Conservation (phyloP, 2,888 invertebrate genomes). For the Bimastos eiseni region DNA sequence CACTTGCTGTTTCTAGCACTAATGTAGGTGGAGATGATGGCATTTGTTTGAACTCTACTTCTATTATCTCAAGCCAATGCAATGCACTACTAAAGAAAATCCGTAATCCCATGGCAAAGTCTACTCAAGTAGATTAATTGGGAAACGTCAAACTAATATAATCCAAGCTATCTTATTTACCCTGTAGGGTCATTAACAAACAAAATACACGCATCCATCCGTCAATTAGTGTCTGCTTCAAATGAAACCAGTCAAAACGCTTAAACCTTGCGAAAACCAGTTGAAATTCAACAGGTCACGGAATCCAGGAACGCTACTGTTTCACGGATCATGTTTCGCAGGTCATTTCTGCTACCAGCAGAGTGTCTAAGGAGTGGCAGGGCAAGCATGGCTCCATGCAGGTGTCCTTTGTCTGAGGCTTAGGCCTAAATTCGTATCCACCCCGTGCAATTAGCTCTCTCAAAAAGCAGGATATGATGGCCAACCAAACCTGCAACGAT, state of each 20-base stretch:
- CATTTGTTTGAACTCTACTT: not conserved
- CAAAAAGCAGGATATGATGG: not conserved
- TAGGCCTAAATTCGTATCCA: not conserved
- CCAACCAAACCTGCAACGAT: not conserved
- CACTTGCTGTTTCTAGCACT: too few relatives aligned
- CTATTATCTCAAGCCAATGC: not conserved
- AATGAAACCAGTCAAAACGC: too few relatives aligned
- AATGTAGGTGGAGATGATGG: too few relatives aligned
- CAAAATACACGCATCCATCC: too few relatives aligned
- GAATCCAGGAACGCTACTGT: not conserved
- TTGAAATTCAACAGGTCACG: not conserved
- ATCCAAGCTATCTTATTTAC: too few relatives aligned
- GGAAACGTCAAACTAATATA: not conserved
- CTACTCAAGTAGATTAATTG: not conserved
- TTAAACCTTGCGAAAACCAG: not conserved
- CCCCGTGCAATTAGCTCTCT: not conserved
- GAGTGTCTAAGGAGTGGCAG: not conserved
- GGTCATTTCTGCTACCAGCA: not conserved
- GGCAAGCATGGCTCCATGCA: not conserved
- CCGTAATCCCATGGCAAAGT: not conserved
- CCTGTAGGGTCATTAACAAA: too few relatives aligned
- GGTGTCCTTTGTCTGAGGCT: not conserved
- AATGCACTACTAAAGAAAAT: not conserved
- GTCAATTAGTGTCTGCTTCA: too few relatives aligned
- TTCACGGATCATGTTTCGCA: not conserved